Conservation (phyloP, 2,113 vertebrate genomes). For the Spheniscus mendiculus region DNA sequence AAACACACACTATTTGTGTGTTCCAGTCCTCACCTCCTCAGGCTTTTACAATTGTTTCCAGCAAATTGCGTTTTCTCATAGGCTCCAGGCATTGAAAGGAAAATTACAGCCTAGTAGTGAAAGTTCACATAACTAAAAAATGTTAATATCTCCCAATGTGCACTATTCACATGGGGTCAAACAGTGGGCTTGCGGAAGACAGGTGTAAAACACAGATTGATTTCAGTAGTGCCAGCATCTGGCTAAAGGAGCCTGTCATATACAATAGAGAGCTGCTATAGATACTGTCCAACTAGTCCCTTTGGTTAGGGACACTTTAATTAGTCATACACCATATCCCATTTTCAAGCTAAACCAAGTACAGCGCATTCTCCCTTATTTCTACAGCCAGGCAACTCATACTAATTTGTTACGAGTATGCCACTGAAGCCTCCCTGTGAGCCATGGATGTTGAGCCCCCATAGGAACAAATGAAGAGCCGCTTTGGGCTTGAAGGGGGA, state of each 20-base stretch:
- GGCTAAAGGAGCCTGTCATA: background rate
- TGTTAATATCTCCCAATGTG: background rate
- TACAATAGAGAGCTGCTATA: background rate
- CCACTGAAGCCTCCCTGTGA: background rate
- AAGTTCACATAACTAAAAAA: background rate
- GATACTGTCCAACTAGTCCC: background rate
- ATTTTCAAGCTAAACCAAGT: background rate
- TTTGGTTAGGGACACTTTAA: background rate
- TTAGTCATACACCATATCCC: background rate
- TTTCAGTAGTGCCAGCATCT: background rate
- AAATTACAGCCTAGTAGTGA: background rate
- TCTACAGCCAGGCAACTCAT: background rate
- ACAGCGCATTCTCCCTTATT: background rate
- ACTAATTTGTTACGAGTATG: background rate
- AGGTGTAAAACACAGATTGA: background rate
- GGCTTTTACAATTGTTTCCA: slow-evolving; percentile 5
- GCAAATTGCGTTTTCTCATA: background rate
- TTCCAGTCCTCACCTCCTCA: background rate
- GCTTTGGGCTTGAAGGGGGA: background rate
- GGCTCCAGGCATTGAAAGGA: background rate
- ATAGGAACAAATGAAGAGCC: background rate
- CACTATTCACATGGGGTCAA: background rate
- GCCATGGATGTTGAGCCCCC: background rate
- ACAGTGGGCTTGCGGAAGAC: background rate
- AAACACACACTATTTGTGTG: background rate